Conservation (phyloP, 2,797 vertebrate species). For the Clarias pachynema region DNA sequence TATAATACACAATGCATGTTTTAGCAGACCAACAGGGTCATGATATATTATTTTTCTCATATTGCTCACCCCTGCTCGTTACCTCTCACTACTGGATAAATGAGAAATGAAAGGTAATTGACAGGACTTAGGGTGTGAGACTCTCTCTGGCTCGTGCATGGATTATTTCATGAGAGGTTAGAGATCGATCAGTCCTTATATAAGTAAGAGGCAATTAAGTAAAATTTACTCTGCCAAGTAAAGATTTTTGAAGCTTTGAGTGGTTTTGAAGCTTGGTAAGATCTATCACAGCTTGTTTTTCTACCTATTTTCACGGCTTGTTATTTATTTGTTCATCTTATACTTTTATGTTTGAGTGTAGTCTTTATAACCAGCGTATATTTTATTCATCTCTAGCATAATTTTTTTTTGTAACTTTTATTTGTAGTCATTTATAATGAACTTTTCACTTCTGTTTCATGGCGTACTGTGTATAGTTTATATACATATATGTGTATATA, state of each 20-base stretch:
- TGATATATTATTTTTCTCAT: neutral
- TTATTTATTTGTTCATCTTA: neutral
- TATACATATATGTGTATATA: too few relatives aligned
- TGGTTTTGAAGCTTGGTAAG: neutral
- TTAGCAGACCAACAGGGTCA: too few relatives aligned
- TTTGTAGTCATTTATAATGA: too few relatives aligned
- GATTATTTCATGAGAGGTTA: neutral
- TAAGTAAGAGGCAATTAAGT: conserved; percentile 7
- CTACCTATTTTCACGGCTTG: neutral
- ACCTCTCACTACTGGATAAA: neutral
- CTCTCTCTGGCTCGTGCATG: neutral
- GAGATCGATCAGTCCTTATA: neutral
- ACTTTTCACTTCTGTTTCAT: too few relatives aligned
- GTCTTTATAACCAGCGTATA: too few relatives aligned
- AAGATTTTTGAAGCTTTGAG: neutral
- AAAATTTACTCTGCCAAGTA: neutral
- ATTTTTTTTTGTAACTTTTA: too few relatives aligned
- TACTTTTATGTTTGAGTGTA: too few relatives aligned
- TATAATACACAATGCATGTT: too few relatives aligned
- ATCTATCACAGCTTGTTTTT: neutral
- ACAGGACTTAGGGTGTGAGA: neutral
- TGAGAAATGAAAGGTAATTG: neutral
- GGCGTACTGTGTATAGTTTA: too few relatives aligned
- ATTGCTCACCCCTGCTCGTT: neutral
- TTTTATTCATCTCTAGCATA: too few relatives aligned